phyloP scores from a whole-genome alignment of 2,113 vertebrate species.

The Cygnus atratus region DNA sequence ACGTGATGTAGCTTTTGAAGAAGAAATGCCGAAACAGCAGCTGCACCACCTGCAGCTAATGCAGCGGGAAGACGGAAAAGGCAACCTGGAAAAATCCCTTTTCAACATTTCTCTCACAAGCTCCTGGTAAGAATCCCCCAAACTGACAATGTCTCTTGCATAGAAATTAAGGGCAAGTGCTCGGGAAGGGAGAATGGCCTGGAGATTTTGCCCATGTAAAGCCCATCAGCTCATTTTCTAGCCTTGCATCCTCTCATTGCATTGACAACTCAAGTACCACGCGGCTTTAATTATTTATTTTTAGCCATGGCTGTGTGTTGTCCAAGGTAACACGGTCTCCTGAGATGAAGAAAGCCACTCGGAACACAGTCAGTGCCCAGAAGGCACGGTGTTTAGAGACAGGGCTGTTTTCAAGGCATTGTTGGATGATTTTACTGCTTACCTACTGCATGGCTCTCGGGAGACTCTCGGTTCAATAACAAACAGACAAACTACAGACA shows the following conservation, averaged over 20 bases:
- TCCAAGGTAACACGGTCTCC: background rate
- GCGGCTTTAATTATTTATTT: conserved; percentile 16
- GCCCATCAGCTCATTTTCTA: background rate
- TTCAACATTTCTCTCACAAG: conserved; percentile 68
- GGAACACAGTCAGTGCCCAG: background rate
- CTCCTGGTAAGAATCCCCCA: conserved; percentile 60
- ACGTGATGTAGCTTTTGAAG: conserved; percentile 71
- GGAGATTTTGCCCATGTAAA: conserved; percentile 19
- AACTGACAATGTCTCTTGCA: conserved; percentile 46
- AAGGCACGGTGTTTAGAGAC: conserved; percentile 6
- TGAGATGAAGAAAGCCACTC: background rate
- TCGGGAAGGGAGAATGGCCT: background rate
- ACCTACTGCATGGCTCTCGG: background rate
- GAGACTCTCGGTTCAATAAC: conserved; percentile 50
- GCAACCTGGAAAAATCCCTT: conserved; percentile 70
- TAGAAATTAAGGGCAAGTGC: conserved; percentile 44
- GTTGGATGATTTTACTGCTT: conserved; percentile 50
- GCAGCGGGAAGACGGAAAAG: conserved; percentile 57
- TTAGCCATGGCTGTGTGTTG: background rate
- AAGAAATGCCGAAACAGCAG: conserved; percentile 72
- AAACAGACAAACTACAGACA: conserved; percentile 12
- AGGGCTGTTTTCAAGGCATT: conserved; percentile 29
- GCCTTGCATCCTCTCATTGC: background rate
- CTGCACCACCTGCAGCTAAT: conserved; percentile 68
- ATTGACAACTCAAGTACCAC: background rate